Conservation (phyloP, 2,797 vertebrate genomes). For the Gymnoscopelus braueri region DNA sequence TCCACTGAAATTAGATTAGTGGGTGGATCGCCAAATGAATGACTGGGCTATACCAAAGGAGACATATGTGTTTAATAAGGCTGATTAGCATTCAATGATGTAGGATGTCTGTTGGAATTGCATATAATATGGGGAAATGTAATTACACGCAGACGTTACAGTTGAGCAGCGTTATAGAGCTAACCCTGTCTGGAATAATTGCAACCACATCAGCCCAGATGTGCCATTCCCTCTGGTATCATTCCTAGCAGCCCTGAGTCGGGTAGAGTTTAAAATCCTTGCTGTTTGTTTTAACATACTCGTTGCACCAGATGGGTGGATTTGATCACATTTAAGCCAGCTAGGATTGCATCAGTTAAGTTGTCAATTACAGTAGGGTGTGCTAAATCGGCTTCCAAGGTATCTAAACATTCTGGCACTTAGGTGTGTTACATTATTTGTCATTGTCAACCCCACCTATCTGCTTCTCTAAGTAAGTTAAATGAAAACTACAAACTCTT, state of each 20-base stretch:
- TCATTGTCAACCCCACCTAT: not conserved
- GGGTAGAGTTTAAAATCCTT: not conserved
- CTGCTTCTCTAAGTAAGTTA: constrained; percentile 12
- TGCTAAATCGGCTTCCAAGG: not conserved
- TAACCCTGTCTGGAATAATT: not conserved
- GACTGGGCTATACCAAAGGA: not conserved
- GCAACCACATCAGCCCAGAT: constrained; percentile 15
- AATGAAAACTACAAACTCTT: constrained; percentile 9
- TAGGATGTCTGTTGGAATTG: not conserved
- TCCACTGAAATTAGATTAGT: not conserved
- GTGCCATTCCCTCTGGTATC: not conserved
- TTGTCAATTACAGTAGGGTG: not conserved
- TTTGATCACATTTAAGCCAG: not conserved
- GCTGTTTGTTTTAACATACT: not conserved
- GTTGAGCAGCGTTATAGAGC: not conserved
- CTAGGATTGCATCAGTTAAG: not conserved
- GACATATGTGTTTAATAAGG: not conserved
- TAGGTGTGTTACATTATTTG: no score
- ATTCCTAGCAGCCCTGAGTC: not conserved
- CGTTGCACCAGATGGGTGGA: not conserved
- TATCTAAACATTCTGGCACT: not conserved
- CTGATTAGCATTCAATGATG: not conserved
- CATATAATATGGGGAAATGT: not conserved
- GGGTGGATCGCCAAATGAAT: not conserved
- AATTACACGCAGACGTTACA: not conserved